Evolutionary conservation across 2,888 invertebrate species (phyloP).

Genomic region (Noctua janthina): DNA sequence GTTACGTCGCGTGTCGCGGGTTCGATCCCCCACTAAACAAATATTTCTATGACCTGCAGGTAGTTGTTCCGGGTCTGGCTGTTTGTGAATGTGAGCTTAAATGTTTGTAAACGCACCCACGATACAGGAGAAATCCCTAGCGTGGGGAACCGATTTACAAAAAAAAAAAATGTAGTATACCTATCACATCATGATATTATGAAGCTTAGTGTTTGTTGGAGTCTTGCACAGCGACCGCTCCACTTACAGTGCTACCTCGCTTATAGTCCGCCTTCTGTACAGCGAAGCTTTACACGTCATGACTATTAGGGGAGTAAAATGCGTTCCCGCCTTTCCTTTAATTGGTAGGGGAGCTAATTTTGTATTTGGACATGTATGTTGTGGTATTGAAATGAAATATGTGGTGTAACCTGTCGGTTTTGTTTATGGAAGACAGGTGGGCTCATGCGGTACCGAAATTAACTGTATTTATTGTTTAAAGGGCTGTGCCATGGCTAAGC

Average conservation of each 20-base stretch:
- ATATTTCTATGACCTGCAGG: not conserved
- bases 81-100: not conserved
- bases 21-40: not conserved
- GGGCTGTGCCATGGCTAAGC: not conserved
- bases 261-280: not conserved
- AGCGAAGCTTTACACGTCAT: not conserved
- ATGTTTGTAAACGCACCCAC: not conserved
- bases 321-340: conserved; percentile 44
- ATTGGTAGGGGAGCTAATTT: conserved; percentile 56
- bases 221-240: not conserved
- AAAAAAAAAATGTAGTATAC: not conserved
- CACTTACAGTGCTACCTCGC: not conserved
- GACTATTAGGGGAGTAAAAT: conserved; percentile 37
- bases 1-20: not conserved
- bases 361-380: conserved; percentile 37
- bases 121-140: not conserved
- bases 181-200: not conserved
- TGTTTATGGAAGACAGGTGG: conserved; percentile 48
- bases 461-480: conserved; percentile 15
- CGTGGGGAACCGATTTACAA: not conserved
- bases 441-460: conserved; percentile 1
- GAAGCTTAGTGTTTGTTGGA: not conserved
- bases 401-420: conserved; percentile 47
- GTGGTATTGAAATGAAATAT: conserved; percentile 48
- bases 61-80: not conserved